These are phyloP conservation scores for Meteorus colon DNA, from an alignment of 2,888 invertebrate species.

Conservation along the genomic window DNA sequence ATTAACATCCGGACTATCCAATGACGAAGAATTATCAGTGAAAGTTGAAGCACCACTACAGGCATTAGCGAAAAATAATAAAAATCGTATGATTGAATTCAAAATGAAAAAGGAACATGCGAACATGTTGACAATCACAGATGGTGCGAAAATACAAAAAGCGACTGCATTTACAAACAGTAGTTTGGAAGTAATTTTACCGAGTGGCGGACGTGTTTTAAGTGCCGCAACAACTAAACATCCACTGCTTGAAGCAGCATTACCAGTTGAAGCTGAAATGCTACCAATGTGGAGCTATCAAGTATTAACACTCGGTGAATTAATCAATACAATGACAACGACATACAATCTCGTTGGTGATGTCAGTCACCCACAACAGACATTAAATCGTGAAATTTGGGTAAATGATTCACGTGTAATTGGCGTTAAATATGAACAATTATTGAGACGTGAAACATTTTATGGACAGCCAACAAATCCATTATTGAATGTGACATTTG, in stretches of 20 bases:
- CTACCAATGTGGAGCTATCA: slow-evolving; percentile 92
- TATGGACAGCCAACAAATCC: slow-evolving; percentile 89
- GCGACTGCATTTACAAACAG: slow-evolving; percentile 86
- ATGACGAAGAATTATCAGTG: slow-evolving; percentile 84
- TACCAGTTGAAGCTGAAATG: slow-evolving; percentile 93
- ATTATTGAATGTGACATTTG: slow-evolving; percentile 89
- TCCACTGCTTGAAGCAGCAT: slow-evolving; percentile 86
- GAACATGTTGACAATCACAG: slow-evolving; percentile 81
- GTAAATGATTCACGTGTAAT: slow-evolving; percentile 92
- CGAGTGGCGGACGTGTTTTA: slow-evolving; percentile 84
- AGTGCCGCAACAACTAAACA: slow-evolving; percentile 87
- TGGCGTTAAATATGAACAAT: slow-evolving; percentile 94
- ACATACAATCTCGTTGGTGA: slow-evolving; percentile 89
- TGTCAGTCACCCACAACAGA: slow-evolving; percentile 89
- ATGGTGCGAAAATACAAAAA: slow-evolving; percentile 81
- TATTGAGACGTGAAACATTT: slow-evolving; percentile 91
- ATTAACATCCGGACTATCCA: slow-evolving; percentile 84
- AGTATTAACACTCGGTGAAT: slow-evolving; percentile 84
- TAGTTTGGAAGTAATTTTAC: slow-evolving; percentile 83
- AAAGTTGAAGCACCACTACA: slow-evolving; percentile 80
- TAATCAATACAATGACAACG: slow-evolving; percentile 87
- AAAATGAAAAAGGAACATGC: slow-evolving; percentile 80
- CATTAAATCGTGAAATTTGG: slow-evolving; percentile 87
- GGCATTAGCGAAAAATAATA: slow-evolving; percentile 75
- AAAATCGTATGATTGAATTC: slow-evolving; percentile 77